phyloP scores from a whole-genome alignment of 2,113 vertebrate genomes.

The Lichenostomus cassidix region DNA sequence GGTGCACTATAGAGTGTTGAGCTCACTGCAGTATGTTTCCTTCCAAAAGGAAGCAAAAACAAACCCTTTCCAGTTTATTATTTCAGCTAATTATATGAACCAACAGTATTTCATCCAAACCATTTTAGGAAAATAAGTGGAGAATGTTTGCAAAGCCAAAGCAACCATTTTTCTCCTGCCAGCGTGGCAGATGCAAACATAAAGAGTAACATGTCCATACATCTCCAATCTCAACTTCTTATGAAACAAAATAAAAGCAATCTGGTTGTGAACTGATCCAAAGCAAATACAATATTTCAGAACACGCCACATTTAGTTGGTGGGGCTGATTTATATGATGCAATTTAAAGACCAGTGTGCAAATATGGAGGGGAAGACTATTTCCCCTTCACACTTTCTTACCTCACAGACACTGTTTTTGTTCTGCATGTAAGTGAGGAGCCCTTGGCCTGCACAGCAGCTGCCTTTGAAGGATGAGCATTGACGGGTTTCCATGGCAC shows the following conservation, averaged over 20 bases:
- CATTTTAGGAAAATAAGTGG: constrained; percentile 50
- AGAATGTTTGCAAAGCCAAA: constrained; percentile 29
- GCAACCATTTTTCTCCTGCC: constrained; percentile 46
- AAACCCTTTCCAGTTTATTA: constrained; percentile 30
- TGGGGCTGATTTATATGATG: constrained; percentile 34
- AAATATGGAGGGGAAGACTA: background rate
- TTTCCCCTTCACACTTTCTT: constrained; percentile 30
- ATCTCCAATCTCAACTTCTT: constrained; percentile 57
- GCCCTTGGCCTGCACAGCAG: background rate
- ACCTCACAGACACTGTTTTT: background rate
- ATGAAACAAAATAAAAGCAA: constrained; percentile 66
- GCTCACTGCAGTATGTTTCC: background rate
- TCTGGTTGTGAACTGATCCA: constrained; percentile 71
- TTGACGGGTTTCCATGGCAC: background rate
- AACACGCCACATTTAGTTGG: background rate
- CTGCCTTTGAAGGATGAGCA: background rate
- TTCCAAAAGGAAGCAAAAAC: constrained; percentile 16
- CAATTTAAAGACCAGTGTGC: constrained; percentile 22
- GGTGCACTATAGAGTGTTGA: background rate
- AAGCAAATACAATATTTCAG: constrained; percentile 63
- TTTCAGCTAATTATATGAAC: constrained; percentile 54
- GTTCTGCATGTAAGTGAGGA: background rate
- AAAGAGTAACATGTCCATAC: constrained; percentile 51
- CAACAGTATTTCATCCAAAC: constrained; percentile 35
- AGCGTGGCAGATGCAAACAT: constrained; percentile 56